Evolutionary conservation across 37 sponge, comb jelly and placozoan genomes (phyloP).

Genomic region (Eunapius fragilis): DNA sequence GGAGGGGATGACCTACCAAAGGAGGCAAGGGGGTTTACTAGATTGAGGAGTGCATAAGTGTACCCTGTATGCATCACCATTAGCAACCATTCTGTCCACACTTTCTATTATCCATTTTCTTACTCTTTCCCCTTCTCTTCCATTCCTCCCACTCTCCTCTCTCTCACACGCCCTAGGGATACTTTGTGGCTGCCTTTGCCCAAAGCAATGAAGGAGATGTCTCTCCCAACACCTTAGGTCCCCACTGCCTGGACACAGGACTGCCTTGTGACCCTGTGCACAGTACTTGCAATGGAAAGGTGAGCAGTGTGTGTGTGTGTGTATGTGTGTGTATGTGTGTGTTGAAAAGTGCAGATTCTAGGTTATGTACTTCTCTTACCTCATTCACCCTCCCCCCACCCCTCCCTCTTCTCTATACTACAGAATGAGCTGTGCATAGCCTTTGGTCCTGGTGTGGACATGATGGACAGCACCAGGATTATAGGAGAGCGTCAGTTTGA

Average conservation of each 20-base stretch:
- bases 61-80: too few relatives aligned
- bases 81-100: too few relatives aligned
- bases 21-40: too few relatives aligned
- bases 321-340: too few relatives aligned
- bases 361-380: too few relatives aligned
- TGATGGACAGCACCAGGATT: slow-evolving; percentile 84
- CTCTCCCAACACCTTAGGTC: slow-evolving; percentile 77
- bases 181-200: slow-evolving; percentile 87
- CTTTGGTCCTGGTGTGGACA: slow-evolving; percentile 79
- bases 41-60: too few relatives aligned
- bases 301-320: slow-evolving; percentile 1
- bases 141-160: too few relatives aligned
- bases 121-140: neutral
- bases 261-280: slow-evolving; percentile 62
- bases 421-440: slow-evolving; percentile 62
- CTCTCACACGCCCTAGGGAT: slow-evolving; percentile 35
- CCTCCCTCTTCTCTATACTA: neutral
- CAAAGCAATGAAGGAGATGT: slow-evolving; percentile 89
- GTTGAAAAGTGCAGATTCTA: too few relatives aligned
- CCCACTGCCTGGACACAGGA: slow-evolving; percentile 72
- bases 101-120: neutral
- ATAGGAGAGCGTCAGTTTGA: slow-evolving; percentile 66
- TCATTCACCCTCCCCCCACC: neutral
- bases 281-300: slow-evolving; percentile 81
- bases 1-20: slow-evolving; percentile 51